Evolutionary conservation across 2,797 vertebrate species (phyloP).

Genomic region (Pelochelys cantorii): DNA sequence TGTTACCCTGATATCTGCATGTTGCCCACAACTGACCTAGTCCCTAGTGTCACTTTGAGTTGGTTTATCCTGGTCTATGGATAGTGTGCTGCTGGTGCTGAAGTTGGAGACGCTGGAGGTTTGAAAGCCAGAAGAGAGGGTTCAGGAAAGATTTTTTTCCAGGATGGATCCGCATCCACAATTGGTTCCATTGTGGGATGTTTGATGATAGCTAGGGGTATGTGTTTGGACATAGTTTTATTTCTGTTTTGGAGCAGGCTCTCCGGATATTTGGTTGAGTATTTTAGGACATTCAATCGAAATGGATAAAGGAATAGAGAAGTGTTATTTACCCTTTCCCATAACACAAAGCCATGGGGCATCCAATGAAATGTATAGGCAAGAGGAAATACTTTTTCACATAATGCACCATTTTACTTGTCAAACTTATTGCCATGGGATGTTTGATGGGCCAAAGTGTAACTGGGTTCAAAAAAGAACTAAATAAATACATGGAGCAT

Average conservation of each 20-base stretch:
- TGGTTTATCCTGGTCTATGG: background rate
- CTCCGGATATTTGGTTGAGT: background rate
- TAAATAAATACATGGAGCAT: background rate
- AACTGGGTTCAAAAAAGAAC: background rate
- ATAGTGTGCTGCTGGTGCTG: background rate
- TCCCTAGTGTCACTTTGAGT: background rate
- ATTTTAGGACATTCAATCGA: background rate
- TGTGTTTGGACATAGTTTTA: background rate
- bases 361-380: background rate
- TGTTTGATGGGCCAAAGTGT: background rate
- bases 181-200: background rate
- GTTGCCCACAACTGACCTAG: too few species aligned
- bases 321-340: background rate
- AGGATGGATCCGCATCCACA: background rate
- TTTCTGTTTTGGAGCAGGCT: background rate
- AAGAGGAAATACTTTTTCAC: background rate
- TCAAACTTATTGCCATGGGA: background rate
- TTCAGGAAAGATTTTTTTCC: background rate
- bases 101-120: background rate
- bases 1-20: too few species aligned
- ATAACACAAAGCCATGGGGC: background rate
- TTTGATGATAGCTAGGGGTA: background rate
- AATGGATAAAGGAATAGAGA: background rate
- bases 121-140: background rate
- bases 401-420: background rate